These are phyloP conservation scores for Limnodromus scolopaceus DNA, from an alignment of 2,797 vertebrate genomes.

Conservation along the genomic window DNA sequence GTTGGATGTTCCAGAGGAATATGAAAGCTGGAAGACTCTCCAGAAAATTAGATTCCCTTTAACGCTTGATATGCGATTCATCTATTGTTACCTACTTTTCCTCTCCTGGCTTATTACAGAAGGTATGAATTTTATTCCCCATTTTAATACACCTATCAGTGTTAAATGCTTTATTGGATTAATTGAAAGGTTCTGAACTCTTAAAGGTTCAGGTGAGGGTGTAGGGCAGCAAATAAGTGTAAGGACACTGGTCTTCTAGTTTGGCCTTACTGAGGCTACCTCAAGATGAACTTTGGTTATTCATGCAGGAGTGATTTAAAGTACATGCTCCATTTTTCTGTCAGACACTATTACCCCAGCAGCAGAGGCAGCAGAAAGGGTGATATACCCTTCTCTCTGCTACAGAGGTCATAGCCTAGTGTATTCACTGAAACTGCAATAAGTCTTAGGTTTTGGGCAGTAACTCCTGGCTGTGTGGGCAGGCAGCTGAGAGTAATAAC, in stretches of 20 bases:
- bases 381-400: constrained; percentile 1
- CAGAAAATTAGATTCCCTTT: constrained; percentile 22
- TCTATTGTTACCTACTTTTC: neutral
- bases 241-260: neutral
- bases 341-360: neutral
- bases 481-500: constrained; percentile 34
- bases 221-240: neutral
- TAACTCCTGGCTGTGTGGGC: constrained; percentile 21
- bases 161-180: neutral
- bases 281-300: neutral
- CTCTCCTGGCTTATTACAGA: neutral
- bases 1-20: neutral
- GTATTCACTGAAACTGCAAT: neutral
- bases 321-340: constrained; percentile 3
- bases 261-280: neutral
- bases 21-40: constrained; percentile 2
- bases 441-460: neutral
- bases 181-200: neutral
- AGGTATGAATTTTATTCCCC: neutral
- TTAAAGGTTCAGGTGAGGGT: neutral
- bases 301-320: constrained; percentile 25
- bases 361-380: constrained; percentile 15
- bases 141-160: neutral
- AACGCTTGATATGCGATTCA: rapidly evolving
- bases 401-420: neutral